These are phyloP conservation scores for Auanema sp. DNA, from an alignment of 2,888 invertebrate species.

Conservation along the genomic window DNA sequence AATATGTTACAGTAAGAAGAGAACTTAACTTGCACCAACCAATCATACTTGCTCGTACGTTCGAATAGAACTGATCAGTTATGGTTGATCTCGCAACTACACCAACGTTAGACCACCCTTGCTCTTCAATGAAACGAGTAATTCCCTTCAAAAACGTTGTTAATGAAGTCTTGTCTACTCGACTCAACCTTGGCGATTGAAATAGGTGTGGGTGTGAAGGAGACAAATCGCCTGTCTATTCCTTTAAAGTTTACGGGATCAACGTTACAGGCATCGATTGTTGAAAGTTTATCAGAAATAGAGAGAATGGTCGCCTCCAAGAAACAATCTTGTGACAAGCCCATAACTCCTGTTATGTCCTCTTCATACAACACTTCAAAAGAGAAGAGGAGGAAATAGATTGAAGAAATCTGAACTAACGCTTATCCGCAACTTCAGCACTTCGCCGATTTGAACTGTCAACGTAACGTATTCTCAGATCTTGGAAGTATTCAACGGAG, in stretches of 20 bases:
- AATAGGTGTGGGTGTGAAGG: background rate
- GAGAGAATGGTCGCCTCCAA: slow-evolving; percentile 27
- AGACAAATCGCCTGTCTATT: background rate
- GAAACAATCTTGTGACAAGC: slow-evolving; percentile 23
- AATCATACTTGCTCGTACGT: background rate
- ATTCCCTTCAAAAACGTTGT: too few species aligned
- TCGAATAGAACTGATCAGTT: background rate
- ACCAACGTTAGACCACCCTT: too few species aligned
- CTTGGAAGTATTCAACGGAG: slow-evolving; percentile 25
- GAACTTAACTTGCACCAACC: too few species aligned
- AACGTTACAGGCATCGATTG: slow-evolving; percentile 26
- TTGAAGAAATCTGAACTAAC: slow-evolving; percentile 3
- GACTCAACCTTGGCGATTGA: background rate
- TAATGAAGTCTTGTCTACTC: too few species aligned
- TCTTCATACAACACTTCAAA: background rate
- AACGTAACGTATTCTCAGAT: slow-evolving; percentile 23
- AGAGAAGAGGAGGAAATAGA: background rate
- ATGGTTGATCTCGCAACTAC: too few species aligned
- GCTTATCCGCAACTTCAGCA: slow-evolving; percentile 19
- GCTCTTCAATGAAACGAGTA: too few species aligned
- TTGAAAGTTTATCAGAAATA: slow-evolving; percentile 27
- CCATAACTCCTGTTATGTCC: slow-evolving; percentile 22
- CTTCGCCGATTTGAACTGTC: slow-evolving; percentile 18
- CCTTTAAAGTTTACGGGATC: background rate
- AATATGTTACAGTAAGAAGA: background rate